Evolutionary conservation across 2,888 invertebrate species (phyloP).

Genomic region (Ophion ellenae): DNA sequence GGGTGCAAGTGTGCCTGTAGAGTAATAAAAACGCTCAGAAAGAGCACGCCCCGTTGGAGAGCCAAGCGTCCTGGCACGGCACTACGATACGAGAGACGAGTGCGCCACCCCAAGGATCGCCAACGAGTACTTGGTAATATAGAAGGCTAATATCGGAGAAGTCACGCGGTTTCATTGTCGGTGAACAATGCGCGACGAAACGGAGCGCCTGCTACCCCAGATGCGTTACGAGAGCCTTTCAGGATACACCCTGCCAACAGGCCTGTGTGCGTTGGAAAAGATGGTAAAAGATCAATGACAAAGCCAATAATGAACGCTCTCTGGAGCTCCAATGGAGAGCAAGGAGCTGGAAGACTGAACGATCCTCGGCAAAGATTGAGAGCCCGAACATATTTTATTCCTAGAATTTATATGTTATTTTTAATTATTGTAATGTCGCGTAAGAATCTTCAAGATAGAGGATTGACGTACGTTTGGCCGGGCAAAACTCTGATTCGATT

Average conservation of each 20-base stretch:
- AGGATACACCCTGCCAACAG: neutral
- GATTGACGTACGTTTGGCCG: neutral
- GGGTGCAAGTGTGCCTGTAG: neutral
- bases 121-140: slow-evolving; percentile 70
- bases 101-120: neutral
- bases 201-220: slow-evolving; percentile 62
- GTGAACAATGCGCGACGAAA: slow-evolving; percentile 61
- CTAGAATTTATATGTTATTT: neutral
- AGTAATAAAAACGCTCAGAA: neutral
- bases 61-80: neutral
- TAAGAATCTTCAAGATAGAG: neutral
- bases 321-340: neutral
- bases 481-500: neutral
- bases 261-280: neutral
- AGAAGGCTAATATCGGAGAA: slow-evolving; percentile 73
- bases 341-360: neutral
- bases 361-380: neutral
- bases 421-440: neutral
- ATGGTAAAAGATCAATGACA: neutral
- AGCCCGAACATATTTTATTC: neutral
- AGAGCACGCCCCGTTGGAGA: neutral
- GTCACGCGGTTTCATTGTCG: slow-evolving; percentile 75
- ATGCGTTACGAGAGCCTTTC: slow-evolving; percentile 17
- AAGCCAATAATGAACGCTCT: neutral
- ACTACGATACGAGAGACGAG: neutral